Percentiles rank a stretch among this genome's conserved stretches.
Conservation (phyloP, 2,797 vertebrate species). For the Mormyrus hasselquistii region DNA sequence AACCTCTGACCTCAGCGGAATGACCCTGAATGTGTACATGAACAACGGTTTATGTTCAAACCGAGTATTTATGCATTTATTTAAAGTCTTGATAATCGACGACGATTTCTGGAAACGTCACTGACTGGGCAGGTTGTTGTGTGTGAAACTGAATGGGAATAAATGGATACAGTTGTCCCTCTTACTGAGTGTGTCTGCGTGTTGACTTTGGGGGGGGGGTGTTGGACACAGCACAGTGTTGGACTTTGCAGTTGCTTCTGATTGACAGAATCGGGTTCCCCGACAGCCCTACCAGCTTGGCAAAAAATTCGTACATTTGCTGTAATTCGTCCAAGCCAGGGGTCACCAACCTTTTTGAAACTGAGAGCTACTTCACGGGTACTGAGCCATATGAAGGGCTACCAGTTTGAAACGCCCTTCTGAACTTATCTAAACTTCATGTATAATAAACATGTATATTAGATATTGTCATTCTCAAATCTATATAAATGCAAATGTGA, state of each 20-base stretch:
- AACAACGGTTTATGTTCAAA: conserved; percentile 56
- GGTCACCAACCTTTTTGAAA: neutral
- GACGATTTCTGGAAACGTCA: conserved; percentile 9
- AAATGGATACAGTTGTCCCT: conserved; percentile 46
- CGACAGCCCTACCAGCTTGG: neutral
- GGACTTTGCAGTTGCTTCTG: neutral
- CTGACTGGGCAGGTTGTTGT: conserved; percentile 20
- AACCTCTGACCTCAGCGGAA: conserved; percentile 14
- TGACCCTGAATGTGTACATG: conserved; percentile 53
- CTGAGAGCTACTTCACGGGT: too few relatives aligned
- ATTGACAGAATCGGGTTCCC: neutral
- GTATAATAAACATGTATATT: neutral
- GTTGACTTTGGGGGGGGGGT: neutral
- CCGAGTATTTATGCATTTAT: conserved; percentile 65
- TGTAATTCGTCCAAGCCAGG: neutral
- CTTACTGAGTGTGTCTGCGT: neutral
- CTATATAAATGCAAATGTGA: too few relatives aligned
- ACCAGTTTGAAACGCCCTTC: neutral
- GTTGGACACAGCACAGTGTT: neutral
- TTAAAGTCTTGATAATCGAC: conserved; percentile 50
- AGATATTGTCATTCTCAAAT: neutral
- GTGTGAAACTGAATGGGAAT: conserved; percentile 45
- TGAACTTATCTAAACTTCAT: neutral
- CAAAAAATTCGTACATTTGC: neutral
- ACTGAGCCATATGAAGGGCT: neutral